Conservation (phyloP, 2,113 vertebrate genomes). For the Actinemys pallida region DNA sequence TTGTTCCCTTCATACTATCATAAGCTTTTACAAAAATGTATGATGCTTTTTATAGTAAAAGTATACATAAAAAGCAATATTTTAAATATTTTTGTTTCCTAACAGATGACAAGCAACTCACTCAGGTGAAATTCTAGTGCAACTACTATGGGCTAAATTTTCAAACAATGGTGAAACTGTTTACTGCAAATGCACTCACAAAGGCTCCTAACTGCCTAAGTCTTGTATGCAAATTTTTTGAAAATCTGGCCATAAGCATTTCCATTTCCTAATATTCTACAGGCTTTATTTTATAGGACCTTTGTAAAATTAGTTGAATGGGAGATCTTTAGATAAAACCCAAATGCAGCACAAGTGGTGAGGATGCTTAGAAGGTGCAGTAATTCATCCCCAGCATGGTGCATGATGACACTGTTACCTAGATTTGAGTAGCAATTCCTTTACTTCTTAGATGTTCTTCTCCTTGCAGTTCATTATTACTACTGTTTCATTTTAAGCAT, state of each 20-base stretch:
- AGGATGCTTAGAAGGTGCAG: neutral
- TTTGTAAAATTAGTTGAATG: neutral
- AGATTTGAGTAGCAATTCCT: neutral
- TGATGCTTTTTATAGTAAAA: neutral
- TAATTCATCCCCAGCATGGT: neutral
- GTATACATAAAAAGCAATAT: neutral
- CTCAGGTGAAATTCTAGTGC: neutral
- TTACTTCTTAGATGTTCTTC: neutral
- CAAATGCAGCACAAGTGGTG: neutral
- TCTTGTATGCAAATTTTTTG: neutral
- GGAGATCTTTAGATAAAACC: neutral
- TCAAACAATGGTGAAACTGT: neutral
- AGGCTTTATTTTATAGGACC: neutral
- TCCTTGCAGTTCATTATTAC: neutral
- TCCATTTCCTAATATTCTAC: neutral
- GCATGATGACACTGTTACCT: too few relatives aligned
- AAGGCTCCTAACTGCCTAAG: neutral
- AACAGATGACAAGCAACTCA: neutral
- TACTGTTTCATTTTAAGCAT: neutral
- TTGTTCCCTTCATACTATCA: neutral
- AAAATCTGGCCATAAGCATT: neutral
- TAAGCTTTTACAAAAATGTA: neutral
- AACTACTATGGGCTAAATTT: neutral
- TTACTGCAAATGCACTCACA: neutral
- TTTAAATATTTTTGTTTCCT: neutral